Conservation (phyloP, 92 coral and sea anemone species). For the Phenganax stokvisi region DNA sequence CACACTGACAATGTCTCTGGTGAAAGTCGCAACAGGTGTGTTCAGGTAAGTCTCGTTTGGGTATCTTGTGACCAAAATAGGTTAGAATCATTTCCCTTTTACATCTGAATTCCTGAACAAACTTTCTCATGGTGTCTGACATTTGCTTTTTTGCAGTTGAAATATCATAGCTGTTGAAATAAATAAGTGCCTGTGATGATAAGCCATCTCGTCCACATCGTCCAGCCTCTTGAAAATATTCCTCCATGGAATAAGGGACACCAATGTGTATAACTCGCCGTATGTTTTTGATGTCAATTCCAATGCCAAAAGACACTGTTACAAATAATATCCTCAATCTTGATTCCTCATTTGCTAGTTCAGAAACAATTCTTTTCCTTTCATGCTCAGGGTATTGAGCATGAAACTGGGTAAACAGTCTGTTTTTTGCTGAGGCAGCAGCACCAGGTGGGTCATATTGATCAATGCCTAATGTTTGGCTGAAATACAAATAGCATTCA, state of each 20-base stretch:
- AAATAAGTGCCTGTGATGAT: conserved; percentile 42
- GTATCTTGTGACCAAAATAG: conserved; percentile 47
- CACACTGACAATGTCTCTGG: conserved; percentile 39
- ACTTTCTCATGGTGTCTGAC: conserved; percentile 43
- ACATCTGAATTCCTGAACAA: conserved; percentile 38
- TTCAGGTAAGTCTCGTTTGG: conserved; percentile 8
- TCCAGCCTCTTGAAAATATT: conserved; percentile 57
- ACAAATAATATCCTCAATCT: conserved; percentile 52
- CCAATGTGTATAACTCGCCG: conserved; percentile 54
- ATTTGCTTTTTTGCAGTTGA: conserved; percentile 42
- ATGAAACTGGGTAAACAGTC: conserved; percentile 56
- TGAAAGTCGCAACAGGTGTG: conserved; percentile 62
- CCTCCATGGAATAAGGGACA: conserved; percentile 48
- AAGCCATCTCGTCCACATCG: conserved; percentile 54
- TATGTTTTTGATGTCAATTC: conserved; percentile 44
- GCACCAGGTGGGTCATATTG: conserved; percentile 29
- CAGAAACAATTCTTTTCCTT: conserved; percentile 46
- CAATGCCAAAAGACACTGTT: conserved; percentile 60
- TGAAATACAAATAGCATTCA: conserved; percentile 16
- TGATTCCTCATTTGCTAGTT: conserved; percentile 23
- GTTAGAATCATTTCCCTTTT: conserved; percentile 50
- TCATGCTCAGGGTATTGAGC: conserved; percentile 60
- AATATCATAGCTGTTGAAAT: conserved; percentile 51
- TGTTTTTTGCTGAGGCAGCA: conserved; percentile 35
- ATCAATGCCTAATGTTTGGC: conserved; percentile 3